Evolutionary conservation across 2,888 invertebrate genomes (phyloP).

Genomic region (Halocaridina rubra): DNA sequence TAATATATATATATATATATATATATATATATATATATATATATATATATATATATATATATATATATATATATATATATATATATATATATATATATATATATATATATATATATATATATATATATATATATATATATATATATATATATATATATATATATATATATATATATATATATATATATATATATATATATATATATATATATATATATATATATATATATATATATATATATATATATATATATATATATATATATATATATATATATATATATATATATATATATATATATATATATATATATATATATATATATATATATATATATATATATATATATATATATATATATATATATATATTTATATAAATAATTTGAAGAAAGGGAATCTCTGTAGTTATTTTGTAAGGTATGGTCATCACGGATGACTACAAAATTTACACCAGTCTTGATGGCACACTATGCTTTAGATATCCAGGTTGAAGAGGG

Average conservation of each 20-base stretch:
- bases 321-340: not conserved
- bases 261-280: not conserved
- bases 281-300: not conserved
- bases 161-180: not conserved
- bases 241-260: not conserved
- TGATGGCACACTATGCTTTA: no score
- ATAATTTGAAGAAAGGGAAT: no score
- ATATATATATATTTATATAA: not conserved
- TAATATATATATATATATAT: not conserved
- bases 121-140: not conserved
- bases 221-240: constrained; percentile 7
- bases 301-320: not conserved
- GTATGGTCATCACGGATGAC: no score
- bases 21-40: not conserved
- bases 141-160: not conserved
- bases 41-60: not conserved
- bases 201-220: not conserved
- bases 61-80: not conserved
- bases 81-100: not conserved
- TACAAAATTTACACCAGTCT: no score
- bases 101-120: not conserved
- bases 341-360: not conserved
- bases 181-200: not conserved
- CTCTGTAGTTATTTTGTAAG: no score
- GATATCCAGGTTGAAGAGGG: no score